These are phyloP conservation scores for Penaeus chinensis DNA, from an alignment of 1,140 invertebrate species.

Conservation along the genomic window DNA sequence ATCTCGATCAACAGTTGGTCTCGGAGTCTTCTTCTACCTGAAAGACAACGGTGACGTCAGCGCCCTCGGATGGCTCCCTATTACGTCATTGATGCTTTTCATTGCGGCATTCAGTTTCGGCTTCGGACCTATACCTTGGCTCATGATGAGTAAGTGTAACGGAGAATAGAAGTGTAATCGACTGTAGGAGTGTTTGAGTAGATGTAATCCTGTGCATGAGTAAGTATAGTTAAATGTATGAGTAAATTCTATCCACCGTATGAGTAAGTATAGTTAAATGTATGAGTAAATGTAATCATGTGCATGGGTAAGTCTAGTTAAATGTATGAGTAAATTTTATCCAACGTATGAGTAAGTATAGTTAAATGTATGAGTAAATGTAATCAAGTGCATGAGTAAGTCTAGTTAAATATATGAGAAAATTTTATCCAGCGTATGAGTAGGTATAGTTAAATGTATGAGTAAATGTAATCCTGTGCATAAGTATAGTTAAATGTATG, in stretches of 20 bases:
- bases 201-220: too few species aligned
- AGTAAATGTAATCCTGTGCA: neutral
- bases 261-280: neutral
- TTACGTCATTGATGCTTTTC: conserved; percentile 72
- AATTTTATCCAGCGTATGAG: too few species aligned
- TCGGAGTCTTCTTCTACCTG: conserved; percentile 83
- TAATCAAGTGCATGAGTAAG: neutral
- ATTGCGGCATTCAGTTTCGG: conserved; percentile 75
- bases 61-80: conserved; percentile 71
- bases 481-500: neutral
- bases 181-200: too few species aligned
- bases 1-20: conserved; percentile 70
- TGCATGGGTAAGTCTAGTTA: neutral
- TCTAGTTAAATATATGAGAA: neutral
- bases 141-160: conserved; percentile 75
- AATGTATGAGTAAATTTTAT: neutral
- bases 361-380: too few species aligned
- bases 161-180: neutral
- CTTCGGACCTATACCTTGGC: conserved; percentile 79
- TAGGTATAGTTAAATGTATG: too few species aligned
- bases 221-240: neutral
- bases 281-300: neutral
- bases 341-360: too few species aligned
- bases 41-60: conserved; percentile 67
- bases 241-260: neutral